Evolutionary conservation across 1,140 invertebrate species (phyloP).

Genomic region (Magallana ariakensis): DNA sequence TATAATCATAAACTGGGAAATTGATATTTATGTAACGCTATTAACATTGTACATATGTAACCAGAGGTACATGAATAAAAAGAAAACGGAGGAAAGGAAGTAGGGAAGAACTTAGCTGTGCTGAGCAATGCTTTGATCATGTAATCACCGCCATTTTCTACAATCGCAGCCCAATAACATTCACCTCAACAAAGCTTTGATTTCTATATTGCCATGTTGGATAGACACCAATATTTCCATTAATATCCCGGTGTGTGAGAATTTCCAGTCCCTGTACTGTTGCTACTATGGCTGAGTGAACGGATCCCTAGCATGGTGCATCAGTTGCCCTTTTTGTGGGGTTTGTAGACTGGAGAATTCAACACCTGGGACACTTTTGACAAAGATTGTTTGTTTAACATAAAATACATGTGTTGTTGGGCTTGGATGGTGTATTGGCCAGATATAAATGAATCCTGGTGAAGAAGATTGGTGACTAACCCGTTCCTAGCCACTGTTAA

Average conservation of each 20-base stretch:
- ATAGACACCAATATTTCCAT: no score
- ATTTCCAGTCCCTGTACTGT: no score
- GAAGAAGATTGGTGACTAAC: neutral
- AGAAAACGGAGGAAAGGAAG: neutral
- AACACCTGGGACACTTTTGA: no score
- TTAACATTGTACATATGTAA: neutral
- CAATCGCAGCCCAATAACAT: conserved; percentile 15
- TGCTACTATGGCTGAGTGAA: no score
- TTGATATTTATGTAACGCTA: neutral
- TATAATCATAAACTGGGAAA: neutral
- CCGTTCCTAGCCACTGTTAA: neutral
- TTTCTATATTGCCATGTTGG: no score
- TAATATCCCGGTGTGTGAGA: no score
- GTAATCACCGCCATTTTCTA: neutral
- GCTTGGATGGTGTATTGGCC: neutral
- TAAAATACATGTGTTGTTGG: no score
- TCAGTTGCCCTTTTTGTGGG: no score
- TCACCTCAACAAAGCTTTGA: neutral
- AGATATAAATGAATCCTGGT: conserved; percentile 21
- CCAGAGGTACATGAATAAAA: neutral
- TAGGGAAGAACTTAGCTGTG: conserved; percentile 23
- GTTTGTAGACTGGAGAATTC: no score
- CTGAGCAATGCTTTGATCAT: conserved; percentile 15
- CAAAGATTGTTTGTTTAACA: no score
- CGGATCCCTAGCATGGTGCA: no score